A percentile compares a stretch with the other conserved stretches of the same genome.
Conservation (phyloP, 2,797 vertebrate species). For the Manis crassicaudata region DNA sequence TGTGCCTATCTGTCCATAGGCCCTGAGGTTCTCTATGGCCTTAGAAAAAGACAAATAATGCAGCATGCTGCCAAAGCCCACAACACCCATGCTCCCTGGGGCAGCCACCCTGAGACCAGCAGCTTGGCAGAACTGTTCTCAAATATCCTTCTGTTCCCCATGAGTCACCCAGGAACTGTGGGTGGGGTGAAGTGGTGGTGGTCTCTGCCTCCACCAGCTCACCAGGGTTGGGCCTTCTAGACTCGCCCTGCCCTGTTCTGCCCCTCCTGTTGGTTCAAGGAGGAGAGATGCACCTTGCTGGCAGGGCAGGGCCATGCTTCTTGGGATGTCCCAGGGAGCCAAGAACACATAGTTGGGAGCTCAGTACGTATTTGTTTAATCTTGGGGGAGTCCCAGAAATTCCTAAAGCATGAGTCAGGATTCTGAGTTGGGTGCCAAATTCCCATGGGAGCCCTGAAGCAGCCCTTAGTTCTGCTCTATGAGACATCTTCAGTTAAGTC, state of each 20-base stretch:
- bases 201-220: constrained; percentile 13
- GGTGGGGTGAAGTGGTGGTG: neutral
- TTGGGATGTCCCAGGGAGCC: constrained; percentile 31
- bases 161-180: neutral
- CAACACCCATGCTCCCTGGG: neutral
- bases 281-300: constrained; percentile 53
- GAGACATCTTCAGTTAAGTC: neutral
- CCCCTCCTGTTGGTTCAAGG: constrained; percentile 48
- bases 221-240: neutral
- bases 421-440: constrained; percentile 21
- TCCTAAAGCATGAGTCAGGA: constrained; percentile 64
- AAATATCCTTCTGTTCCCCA: neutral
- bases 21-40: neutral
- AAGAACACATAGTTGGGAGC: neutral
- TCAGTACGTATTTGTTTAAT: constrained; percentile 51
- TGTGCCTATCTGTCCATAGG: neutral
- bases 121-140: neutral
- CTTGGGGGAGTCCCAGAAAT: constrained; percentile 31
- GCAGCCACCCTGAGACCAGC: neutral
- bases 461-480: neutral
- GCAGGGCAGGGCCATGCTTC: neutral
- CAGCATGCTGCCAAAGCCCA: neutral
- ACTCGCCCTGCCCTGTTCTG: neutral
- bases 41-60: neutral
- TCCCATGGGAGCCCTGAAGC: neutral